A percentile compares a stretch with the other conserved stretches of the same genome.
These are phyloP conservation scores for Rhabdornis inornatus DNA, from an alignment of 2,113 vertebrate species.

Conservation along the genomic window DNA sequence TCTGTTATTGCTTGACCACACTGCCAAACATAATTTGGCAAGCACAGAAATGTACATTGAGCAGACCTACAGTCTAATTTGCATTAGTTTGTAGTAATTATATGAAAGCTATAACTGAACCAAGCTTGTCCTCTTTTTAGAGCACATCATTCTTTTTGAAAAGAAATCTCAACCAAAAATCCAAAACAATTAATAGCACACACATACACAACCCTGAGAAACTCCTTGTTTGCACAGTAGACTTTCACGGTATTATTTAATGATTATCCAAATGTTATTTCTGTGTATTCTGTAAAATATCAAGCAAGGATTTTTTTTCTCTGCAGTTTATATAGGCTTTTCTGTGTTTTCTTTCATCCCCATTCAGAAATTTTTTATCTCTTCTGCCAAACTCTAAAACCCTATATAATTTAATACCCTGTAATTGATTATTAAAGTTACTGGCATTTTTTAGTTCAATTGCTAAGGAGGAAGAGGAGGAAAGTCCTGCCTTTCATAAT, in stretches of 20 bases:
- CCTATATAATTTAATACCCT: background rate
- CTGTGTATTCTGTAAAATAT: slow-evolving; percentile 13
- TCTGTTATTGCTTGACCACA: slow-evolving; percentile 85
- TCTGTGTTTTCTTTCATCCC: slow-evolving; percentile 38
- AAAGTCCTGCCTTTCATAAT: background rate
- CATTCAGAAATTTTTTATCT: slow-evolving; percentile 38
- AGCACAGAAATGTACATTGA: slow-evolving; percentile 82
- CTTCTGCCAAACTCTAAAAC: background rate
- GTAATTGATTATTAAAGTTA: slow-evolving; percentile 21
- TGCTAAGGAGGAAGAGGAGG: background rate
- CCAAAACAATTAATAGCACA: slow-evolving; percentile 54
- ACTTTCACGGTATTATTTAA: slow-evolving; percentile 65
- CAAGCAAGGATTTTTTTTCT: background rate
- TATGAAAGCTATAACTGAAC: slow-evolving; percentile 77
- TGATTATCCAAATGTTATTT: slow-evolving; percentile 65
- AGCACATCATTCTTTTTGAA: slow-evolving; percentile 71
- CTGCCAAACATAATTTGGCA: slow-evolving; percentile 85
- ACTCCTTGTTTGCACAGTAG: slow-evolving; percentile 64
- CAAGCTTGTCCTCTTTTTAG: slow-evolving; percentile 77
- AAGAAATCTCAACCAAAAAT: slow-evolving; percentile 58
- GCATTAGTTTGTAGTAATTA: slow-evolving; percentile 82
- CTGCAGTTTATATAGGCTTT: slow-evolving; percentile 11
- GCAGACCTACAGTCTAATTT: slow-evolving; percentile 82
- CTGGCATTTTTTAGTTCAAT: background rate
- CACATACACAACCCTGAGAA: slow-evolving; percentile 51